Evolutionary conservation across 2,888 invertebrate genomes (phyloP), one percentile per base, ranked within the genome.

Genomic region (Ceraclea dissimilis): DNA sequence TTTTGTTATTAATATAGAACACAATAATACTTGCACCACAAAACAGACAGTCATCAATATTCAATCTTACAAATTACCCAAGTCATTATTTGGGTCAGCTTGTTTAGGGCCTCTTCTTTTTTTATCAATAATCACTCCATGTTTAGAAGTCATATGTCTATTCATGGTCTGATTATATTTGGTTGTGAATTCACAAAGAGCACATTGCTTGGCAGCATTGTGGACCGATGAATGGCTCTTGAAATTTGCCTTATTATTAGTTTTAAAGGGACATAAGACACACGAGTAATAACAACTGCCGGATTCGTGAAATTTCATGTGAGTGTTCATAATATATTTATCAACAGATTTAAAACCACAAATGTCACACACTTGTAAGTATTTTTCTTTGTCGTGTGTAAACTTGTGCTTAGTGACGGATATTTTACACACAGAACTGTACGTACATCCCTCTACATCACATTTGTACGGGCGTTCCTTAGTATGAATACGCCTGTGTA

Each of bases 301-400:
- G 11, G 21, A 19, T 49, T 34, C 26, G n/a, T 55, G 55, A 13
- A 50, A 33, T 17, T 55, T 55, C 16, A 55, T 44, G 33, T 55
- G 55, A 2, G 51, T 31, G 18, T 51, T 55, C 18, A 55, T 46
- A 13, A 51, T 44, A 21, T 55, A 55, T 26, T 55, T 55, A 21
- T 55, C 49, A 21, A 51, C 51, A 10, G 55, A 50, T 44, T 55
- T 55, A 22, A 55, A 55, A 22, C 51, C 46, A 44, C 55, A 55
- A 39, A 55, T 26, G 18, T 55, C 33, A 26, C 55, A 55, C 17
- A 46, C 31, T 20, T 51, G 50, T n/a, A 43, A 44, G 44, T 55
- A 51, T 22, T 51, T 55, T 33, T 55, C 55, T 8, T 43, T 49
- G 21, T 55, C 26, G 33, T 55, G 55, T 16, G 34, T 55, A 26